Conservation (phyloP, 1,140 invertebrate genomes). For the Popillia japonica region DNA sequence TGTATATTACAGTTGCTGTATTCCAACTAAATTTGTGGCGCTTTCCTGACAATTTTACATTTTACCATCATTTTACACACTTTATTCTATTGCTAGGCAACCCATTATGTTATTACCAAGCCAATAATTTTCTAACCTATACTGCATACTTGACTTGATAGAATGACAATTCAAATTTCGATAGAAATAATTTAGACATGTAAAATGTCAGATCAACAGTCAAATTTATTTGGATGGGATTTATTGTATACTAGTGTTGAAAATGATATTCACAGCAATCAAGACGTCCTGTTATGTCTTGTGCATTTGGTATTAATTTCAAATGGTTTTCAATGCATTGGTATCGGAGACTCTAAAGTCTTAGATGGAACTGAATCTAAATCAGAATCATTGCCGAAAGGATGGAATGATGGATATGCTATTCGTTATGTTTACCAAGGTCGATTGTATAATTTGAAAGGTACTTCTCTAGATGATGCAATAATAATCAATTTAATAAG, state of each 20-base stretch:
- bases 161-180: not conserved
- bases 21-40: too few species aligned
- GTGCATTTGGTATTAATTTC: conserved; percentile 77
- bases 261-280: conserved; percentile 69
- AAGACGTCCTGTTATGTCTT: conserved; percentile 75
- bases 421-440: conserved; percentile 72
- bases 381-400: conserved; percentile 72
- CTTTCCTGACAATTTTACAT: too few species aligned
- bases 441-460: conserved; percentile 72
- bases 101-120: not conserved
- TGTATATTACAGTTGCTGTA: too few species aligned
- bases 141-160: not conserved
- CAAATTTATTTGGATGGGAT: conserved; percentile 77
- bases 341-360: conserved; percentile 74
- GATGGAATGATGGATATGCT: conserved; percentile 74
- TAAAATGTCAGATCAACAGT: conserved; percentile 43
- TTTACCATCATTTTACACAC: not conserved
- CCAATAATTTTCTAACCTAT: conserved; percentile 9
- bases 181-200: too few species aligned
- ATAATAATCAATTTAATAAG: conserved; percentile 58
- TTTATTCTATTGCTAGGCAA: not conserved
- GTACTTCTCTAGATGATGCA: conserved; percentile 60
- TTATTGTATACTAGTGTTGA: conserved; percentile 71
- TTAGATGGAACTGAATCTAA: conserved; percentile 68
- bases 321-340: conserved; percentile 75